Conservation (phyloP, 2,797 vertebrate genomes). For the Fringilla coelebs region DNA sequence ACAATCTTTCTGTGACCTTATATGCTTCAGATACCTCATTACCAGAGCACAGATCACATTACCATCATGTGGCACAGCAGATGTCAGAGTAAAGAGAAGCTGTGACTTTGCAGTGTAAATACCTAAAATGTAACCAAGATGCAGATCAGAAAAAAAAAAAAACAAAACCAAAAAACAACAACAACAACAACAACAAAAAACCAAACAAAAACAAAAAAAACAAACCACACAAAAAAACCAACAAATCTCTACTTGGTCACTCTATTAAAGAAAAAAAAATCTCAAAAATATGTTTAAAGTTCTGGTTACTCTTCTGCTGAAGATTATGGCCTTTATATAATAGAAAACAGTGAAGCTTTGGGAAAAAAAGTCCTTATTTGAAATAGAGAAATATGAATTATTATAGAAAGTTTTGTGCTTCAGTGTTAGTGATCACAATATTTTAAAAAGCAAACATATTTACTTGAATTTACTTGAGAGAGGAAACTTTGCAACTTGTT, state of each 20-base stretch:
- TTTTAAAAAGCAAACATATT: background rate
- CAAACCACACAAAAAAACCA: background rate
- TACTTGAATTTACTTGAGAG: background rate
- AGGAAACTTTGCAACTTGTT: background rate
- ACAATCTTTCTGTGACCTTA: background rate
- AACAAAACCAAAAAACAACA: no score
- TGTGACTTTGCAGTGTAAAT: background rate
- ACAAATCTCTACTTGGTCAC: background rate
- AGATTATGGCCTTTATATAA: background rate
- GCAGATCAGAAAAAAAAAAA: background rate
- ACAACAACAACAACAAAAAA: no score
- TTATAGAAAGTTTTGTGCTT: background rate
- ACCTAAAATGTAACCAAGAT: background rate
- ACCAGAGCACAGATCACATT: background rate
- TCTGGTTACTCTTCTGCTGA: background rate
- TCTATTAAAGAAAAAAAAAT: background rate
- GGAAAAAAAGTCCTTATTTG: background rate
- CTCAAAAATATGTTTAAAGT: background rate
- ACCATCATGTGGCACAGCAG: background rate
- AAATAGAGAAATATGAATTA: background rate
- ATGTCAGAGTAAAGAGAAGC: background rate
- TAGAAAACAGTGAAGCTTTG: background rate
- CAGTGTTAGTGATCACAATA: rapidly evolving
- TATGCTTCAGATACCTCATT: background rate
- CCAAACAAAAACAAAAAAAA: no score